phyloP scores from a whole-genome alignment of 2,113 vertebrate species.

The Herpailurus yagouaroundi region DNA sequence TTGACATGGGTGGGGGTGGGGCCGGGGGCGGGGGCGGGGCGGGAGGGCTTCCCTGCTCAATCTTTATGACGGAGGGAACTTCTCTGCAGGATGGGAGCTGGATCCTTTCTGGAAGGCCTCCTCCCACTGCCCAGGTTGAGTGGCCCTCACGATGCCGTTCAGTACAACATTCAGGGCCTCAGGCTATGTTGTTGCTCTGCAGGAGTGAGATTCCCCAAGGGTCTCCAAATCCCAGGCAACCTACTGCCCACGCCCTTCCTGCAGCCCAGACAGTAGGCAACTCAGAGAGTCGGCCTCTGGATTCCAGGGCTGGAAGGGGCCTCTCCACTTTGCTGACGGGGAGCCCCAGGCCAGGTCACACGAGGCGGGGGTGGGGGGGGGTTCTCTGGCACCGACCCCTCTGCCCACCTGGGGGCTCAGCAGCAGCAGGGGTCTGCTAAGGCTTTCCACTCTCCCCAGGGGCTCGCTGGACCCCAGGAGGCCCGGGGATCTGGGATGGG shows the following conservation, averaged over 20 bases:
- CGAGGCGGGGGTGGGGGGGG: accelerated
- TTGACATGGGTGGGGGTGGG: neutral
- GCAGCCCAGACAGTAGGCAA: neutral
- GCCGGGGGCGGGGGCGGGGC: accelerated
- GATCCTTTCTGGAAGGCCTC: neutral
- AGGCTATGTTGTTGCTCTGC: neutral
- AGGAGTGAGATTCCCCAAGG: neutral
- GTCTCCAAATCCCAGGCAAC: neutral
- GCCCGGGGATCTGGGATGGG: neutral
- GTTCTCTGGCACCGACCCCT: neutral
- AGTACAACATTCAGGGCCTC: neutral
- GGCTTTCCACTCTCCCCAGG: neutral
- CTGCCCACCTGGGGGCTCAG: neutral
- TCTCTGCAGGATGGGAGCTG: neutral
- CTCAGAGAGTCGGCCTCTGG: neutral
- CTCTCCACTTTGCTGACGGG: neutral
- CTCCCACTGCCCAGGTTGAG: too few species aligned
- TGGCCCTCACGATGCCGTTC: neutral
- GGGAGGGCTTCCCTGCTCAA: neutral
- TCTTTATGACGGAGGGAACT: neutral
- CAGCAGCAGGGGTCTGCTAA: neutral
- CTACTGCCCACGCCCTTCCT: neutral
- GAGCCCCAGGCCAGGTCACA: neutral
- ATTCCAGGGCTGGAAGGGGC: neutral
- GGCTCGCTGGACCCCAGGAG: neutral